A percentile compares a stretch with the other conserved stretches of the same genome.
Evolutionary conservation across 1,140 invertebrate species (phyloP).

Genomic region (Drosophila arizonae): DNA sequence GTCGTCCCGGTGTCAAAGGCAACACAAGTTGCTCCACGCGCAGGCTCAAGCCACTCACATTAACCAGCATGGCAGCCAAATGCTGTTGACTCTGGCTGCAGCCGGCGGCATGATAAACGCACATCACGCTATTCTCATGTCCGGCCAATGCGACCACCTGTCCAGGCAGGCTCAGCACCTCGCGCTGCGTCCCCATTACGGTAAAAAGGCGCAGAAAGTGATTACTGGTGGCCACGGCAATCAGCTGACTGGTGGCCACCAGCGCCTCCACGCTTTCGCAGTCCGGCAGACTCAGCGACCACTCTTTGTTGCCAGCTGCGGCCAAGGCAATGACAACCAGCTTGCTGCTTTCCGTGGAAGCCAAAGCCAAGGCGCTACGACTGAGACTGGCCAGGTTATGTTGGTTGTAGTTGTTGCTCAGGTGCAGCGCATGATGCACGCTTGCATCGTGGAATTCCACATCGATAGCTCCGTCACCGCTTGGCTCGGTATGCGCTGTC

Average conservation of each 20-base stretch:
- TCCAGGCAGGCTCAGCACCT: slow-evolving; percentile 89
- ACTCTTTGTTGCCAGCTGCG: slow-evolving; percentile 93
- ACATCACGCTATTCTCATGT: slow-evolving; percentile 87
- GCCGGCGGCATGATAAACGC: slow-evolving; percentile 89
- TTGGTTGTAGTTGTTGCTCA: slow-evolving; percentile 91
- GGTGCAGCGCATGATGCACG: slow-evolving; percentile 94
- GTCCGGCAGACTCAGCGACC: slow-evolving; percentile 90
- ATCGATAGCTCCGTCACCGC: slow-evolving; percentile 90
- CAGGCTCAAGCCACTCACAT: slow-evolving; percentile 66
- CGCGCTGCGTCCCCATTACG: slow-evolving; percentile 92
- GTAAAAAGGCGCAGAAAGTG: slow-evolving; percentile 92
- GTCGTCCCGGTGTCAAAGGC: slow-evolving; percentile 88
- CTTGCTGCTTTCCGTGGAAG: slow-evolving; percentile 88
- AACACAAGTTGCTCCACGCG: slow-evolving; percentile 82
- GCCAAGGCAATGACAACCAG: slow-evolving; percentile 89
- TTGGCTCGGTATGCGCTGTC: slow-evolving; percentile 87
- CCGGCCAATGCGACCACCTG: slow-evolving; percentile 86
- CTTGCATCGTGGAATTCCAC: slow-evolving; percentile 97
- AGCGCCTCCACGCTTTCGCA: slow-evolving; percentile 90
- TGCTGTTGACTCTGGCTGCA: slow-evolving; percentile 84
- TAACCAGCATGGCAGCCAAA: slow-evolving; percentile 85
- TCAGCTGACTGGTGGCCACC: slow-evolving; percentile 88
- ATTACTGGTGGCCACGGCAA: slow-evolving; percentile 90
- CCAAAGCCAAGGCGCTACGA: slow-evolving; percentile 89
- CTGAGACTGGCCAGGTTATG: slow-evolving; percentile 94